Base-by-base conservation (phyloP, 2,888 invertebrate genomes). In the Lasius platythorax region DNA sequence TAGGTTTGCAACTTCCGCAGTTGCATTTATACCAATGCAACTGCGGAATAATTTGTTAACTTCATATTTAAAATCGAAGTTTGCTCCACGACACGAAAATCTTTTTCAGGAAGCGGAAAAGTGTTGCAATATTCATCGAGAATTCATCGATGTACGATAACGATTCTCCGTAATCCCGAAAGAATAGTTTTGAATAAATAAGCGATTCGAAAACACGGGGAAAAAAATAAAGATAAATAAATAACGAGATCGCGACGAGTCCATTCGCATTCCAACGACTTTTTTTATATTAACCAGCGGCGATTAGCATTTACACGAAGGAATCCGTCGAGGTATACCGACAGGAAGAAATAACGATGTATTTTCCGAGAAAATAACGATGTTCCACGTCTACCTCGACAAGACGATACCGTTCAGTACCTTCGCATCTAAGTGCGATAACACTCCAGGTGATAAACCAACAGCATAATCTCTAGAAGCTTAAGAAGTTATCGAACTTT, bases 111-210 rank as follows among this genome's bases (percentile, higher is more conserved):
- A 33, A 2, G 43, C 28, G 43, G 43, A 58, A 43, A 33, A 58
- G 23, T 61, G 33, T 46, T 79, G 73, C 18, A 73, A 79, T 79
- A 79, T 79, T 79, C 74, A 79, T 72, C 58, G 46, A 12, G 46
- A 1, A 23, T 72, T 33, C 46, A 28, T 79, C 74, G 33, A 73
- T 43, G 33, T 33, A 23, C 73, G 58, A 78, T 78, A 70, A 78
- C 58, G 30, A 79, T n/a, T 37, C 30, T 43, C 15, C 43, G 30
- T 70, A 70, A 78, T 78, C 18, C 33, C 8, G 30, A 40, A 79
- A 70, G 46, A 79, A 72, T 79, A 79, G 46, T 79, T 79, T 79
- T 79, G 79, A 79, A 79, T 79, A 73, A 72, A 79, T 73, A 73
- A 79, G 12, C n/a, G n/a, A 72, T 23, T n/a, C 33, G 23, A 56